These are phyloP conservation scores for Neoitamus cyanurus DNA, from an alignment of 2,888 invertebrate species.

Conservation along the genomic window DNA sequence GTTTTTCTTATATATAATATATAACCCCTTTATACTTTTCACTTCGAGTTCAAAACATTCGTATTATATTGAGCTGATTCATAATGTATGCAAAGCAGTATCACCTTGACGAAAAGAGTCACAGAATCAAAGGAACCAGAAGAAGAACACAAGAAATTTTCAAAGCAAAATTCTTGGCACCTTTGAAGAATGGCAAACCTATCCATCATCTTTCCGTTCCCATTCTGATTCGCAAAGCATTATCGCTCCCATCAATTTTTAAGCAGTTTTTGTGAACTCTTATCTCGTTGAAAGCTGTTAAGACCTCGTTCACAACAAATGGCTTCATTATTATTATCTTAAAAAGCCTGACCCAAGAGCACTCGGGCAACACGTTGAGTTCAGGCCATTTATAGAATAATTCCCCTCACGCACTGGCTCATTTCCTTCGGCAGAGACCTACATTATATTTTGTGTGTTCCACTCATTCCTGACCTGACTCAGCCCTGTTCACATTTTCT, in stretches of 20 bases:
- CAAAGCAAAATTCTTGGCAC: not conserved
- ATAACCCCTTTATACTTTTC: no score
- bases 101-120: not conserved
- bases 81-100: not conserved
- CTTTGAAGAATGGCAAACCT: not conserved
- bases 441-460: not conserved
- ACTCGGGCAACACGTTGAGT: not conserved
- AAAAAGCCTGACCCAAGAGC: not conserved
- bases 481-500: conserved; percentile 15
- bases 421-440: not conserved
- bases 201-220: not conserved
- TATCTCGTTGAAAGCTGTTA: not conserved
- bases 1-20: no score
- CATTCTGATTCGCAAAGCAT: not conserved
- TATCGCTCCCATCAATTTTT: not conserved
- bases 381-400: not conserved
- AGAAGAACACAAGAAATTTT: not conserved
- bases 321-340: not conserved
- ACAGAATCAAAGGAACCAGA: not conserved
- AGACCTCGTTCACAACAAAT: not conserved
- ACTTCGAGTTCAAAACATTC: no score
- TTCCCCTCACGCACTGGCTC: not conserved
- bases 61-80: not conserved
- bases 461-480: conserved; percentile 28
- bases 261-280: not conserved